These are phyloP conservation scores for Pasiphila rectangulata DNA, from an alignment of 2,888 invertebrate species.

Conservation along the genomic window DNA sequence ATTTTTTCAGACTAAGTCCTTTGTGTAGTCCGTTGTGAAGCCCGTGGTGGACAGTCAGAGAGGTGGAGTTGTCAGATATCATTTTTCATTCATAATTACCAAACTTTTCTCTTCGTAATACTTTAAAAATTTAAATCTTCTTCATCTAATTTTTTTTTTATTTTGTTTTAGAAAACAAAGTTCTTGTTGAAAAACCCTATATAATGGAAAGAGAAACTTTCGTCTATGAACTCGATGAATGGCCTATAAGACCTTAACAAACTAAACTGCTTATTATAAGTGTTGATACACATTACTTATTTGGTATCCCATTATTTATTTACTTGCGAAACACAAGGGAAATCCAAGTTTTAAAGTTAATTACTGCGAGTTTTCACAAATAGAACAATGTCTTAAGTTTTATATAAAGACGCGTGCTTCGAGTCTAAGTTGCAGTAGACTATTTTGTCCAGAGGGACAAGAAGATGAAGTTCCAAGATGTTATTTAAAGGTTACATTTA, in stretches of 20 bases:
- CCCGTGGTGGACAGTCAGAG: too few relatives aligned
- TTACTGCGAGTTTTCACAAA: conserved; percentile 12
- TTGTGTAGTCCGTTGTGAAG: too few relatives aligned
- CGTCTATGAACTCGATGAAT: not conserved
- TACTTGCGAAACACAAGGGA: conserved; percentile 1
- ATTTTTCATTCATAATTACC: too few relatives aligned
- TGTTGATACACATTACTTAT: not conserved
- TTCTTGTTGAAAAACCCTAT: not conserved
- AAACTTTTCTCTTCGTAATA: too few relatives aligned
- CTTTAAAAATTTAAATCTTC: too few relatives aligned
- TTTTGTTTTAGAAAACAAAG: not conserved
- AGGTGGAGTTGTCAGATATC: too few relatives aligned
- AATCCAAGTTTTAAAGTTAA: conserved; percentile 14
- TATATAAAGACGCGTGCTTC: conserved; percentile 7
- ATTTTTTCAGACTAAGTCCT: too few relatives aligned
- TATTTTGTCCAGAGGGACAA: conserved; percentile 2
- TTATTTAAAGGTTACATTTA: too few relatives aligned
- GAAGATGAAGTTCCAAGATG: too few relatives aligned
- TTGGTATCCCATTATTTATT: conserved; percentile 3
- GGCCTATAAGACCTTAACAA: not conserved
- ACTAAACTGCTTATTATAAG: not conserved
- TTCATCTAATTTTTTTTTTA: too few relatives aligned
- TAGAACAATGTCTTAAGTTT: conserved; percentile 12
- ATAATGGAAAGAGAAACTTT: too few relatives aligned
- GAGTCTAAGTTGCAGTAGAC: conserved; percentile 6